Base-by-base conservation (phyloP, 2,888 invertebrate genomes). In the Phalangium opilio region DNA sequence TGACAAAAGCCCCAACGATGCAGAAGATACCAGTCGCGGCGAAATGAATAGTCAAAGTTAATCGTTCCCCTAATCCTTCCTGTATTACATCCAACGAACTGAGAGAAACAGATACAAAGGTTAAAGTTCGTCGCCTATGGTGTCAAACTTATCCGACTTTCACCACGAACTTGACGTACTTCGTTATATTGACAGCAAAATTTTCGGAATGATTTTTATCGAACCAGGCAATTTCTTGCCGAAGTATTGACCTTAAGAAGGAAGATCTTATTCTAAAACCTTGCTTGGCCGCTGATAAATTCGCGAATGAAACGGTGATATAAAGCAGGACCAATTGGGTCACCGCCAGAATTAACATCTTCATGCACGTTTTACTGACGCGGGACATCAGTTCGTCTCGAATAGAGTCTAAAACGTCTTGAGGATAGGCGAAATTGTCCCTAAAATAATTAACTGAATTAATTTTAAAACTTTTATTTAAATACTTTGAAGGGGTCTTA, bases 51-150 rank as follows among this genome's bases (percentile, higher is more conserved):
- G 83, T 80, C 53, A 79, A 77, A 0, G 78, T 75, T 32, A 84
- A 70, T 62, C 86, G 86, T 63, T 86, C 86, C 1, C 83, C 85
- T 36, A 85, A 75, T 11, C 85, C 86, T 54, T 83, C 83, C 66
- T 84, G 83, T 53, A 85, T 69, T 67, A 81, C 82, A 3, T 74
- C 69, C 1, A 82, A 69, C 21, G 53, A 50, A 1, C 53, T 54
- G 33, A 40, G n/a, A n/a, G 34, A 43, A 45, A 27, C 27, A 27
- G 27, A 27, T 7, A 7, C 8, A 27, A 27, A n/a, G n/a, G n/a
- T n/a, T n/a, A n/a, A n/a, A n/a, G n/a, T n/a, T n/a, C n/a, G n/a
- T n/a, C n/a, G n/a, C n/a, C n/a, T n/a, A n/a, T n/a, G n/a, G n/a
- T n/a, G n/a, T n/a, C n/a, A n/a, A 27, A 8, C 27, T 27, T 7